Base-by-base conservation (phyloP, 23 tunicate species). In the Styela clava region DNA sequence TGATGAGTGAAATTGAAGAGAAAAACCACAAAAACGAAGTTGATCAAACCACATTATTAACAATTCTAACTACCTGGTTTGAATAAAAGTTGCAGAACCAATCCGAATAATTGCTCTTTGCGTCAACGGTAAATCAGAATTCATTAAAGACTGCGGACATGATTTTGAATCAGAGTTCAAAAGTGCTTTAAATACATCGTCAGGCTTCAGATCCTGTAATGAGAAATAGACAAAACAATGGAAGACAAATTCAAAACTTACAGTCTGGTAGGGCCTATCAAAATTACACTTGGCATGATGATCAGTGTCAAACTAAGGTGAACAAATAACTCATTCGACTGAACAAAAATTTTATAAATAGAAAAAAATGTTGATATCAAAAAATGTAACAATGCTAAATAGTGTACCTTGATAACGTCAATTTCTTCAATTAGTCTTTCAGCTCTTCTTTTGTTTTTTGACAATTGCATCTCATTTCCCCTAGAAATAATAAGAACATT, bases 391-490 rank as follows among this genome's bases (percentile, higher is more conserved):
- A n/a, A n/a, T n/a, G n/a, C n/a, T n/a, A n/a, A n/a, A n/a, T n/a
- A n/a, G n/a, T n/a, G n/a, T n/a, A 85, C 89, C 79, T 85, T 85
- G 9, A 85, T 56, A n/a, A 79, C 68, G 33, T 85, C 84, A 32
- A 85, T 62, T 85, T 85, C 89, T 2, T 79, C 71, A 9, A 78
- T 31, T 9, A 85, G 68, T 23, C 89, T 33, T 2, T 85, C 78
- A n/a, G 89, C 89, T 26, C 89, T 30, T 27, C 62, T 78, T 35
- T 22, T 31, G 44, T 85, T 79, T 69, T 85, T 85, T 31, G 27
- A 26, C 0, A 35, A 26, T 31, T 74, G 74, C 16, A 22, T 35
- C 21, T 78, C 76, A 33, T 35, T 76, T 5, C 88, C 88, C 74
- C 88, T 85, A 36, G 0, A 33, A 70, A 23, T 69, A 32, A 82